Percentiles rank a stretch among this genome's conserved stretches.
phyloP scores from a whole-genome alignment of 2,888 invertebrate genomes.

The Euplagia quadripunctaria region DNA sequence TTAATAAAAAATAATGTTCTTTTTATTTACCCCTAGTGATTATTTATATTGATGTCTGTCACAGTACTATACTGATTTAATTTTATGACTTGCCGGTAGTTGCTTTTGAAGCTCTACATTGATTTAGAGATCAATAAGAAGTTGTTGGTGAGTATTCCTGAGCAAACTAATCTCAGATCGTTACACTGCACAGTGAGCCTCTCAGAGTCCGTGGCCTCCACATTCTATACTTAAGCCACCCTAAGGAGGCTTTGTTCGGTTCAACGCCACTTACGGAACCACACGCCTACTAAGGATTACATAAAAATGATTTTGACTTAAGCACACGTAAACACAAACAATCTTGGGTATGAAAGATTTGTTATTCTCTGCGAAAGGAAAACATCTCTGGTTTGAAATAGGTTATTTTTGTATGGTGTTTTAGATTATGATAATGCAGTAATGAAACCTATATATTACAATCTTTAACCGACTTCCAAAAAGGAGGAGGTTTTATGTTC shows the following conservation, averaged over 20 bases:
- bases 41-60: too few relatives aligned
- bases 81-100: too few relatives aligned
- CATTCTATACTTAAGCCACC: conserved; percentile 46
- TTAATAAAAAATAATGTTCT: too few relatives aligned
- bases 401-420: conserved; percentile 18
- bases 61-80: too few relatives aligned
- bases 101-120: neutral
- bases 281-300: conserved; percentile 38
- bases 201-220: conserved; percentile 14
- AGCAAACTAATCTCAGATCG: conserved; percentile 35
- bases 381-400: conserved; percentile 14
- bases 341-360: conserved; percentile 30
- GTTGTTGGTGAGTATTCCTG: conserved; percentile 24
- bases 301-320: conserved; percentile 46
- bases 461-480: too few relatives aligned
- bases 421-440: conserved; percentile 10
- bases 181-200: conserved; percentile 19
- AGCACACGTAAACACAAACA: conserved; percentile 42
- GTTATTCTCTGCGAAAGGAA: conserved; percentile 24
- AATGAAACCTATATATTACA: neutral
- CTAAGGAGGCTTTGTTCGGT: conserved; percentile 46
- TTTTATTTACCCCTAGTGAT: too few relatives aligned
- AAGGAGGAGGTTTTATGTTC: too few relatives aligned
- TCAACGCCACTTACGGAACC: conserved; percentile 32
- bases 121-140: conserved; percentile 32